These are phyloP conservation scores for Drosophila cracens DNA, from an alignment of 2,888 invertebrate genomes.

Conservation along the genomic window DNA sequence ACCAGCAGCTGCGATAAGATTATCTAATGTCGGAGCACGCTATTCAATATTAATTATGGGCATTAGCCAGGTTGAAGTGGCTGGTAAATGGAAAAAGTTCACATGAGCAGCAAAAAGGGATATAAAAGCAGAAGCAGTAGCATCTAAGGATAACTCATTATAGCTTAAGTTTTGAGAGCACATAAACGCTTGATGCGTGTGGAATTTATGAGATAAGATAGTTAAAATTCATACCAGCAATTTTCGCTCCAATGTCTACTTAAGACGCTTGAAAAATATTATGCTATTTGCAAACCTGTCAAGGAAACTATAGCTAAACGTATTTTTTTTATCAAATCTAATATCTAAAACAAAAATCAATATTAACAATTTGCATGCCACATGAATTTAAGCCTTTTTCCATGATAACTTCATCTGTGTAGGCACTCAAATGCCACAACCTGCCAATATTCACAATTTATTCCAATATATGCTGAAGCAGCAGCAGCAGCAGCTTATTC, in stretches of 20 bases:
- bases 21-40: conserved; percentile 43
- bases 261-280: not conserved
- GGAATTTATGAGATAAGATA: too few species aligned
- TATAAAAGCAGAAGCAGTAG: not conserved
- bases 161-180: not conserved
- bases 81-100: conserved; percentile 13
- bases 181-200: not conserved
- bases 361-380: not conserved
- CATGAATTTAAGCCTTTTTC: not conserved
- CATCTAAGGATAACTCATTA: not conserved
- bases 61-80: conserved; percentile 23
- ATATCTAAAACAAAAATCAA: not conserved
- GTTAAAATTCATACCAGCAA: too few species aligned
- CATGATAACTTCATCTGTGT: conserved; percentile 8
- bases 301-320: not conserved
- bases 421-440: conserved; percentile 3
- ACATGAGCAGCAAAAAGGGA: not conserved
- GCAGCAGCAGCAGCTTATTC: conserved; percentile 19
- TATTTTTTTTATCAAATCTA: not conserved
- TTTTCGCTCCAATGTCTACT: not conserved
- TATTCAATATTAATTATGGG: conserved; percentile 49
- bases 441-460: conserved; percentile 18
- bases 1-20: conserved; percentile 65
- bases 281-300: not conserved
- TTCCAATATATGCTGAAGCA: conserved; percentile 3